Conservation (phyloP, 2,888 invertebrate genomes). For the Trissolcus brochymenae region DNA sequence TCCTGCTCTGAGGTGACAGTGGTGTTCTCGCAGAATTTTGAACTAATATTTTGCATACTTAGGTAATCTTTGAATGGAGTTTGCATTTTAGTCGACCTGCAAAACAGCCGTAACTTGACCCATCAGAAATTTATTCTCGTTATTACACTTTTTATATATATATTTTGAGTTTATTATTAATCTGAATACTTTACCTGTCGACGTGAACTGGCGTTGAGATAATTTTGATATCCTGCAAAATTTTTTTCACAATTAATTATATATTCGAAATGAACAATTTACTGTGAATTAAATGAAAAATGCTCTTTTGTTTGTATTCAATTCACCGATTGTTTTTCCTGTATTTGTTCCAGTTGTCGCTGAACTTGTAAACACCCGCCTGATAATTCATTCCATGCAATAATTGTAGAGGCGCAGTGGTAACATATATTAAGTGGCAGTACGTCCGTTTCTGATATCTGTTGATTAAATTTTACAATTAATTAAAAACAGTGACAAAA, state of each 20-base stretch:
- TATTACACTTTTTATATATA: not conserved
- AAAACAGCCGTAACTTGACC: conserved; percentile 57
- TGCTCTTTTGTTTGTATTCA: not conserved
- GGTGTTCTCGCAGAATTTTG: not conserved
- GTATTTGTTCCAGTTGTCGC: conserved; percentile 63
- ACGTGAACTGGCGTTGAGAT: too few relatives aligned
- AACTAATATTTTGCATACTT: conserved; percentile 61
- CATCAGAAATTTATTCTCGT: too few relatives aligned
- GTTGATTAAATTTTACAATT: conserved; percentile 42
- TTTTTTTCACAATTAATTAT: too few relatives aligned
- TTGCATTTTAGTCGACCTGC: conserved; percentile 69
- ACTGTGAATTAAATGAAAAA: too few relatives aligned
- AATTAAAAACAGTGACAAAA: not conserved
- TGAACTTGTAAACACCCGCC: conserved; percentile 80
- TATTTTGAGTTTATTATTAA: too few relatives aligned
- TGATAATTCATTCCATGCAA: conserved; percentile 82
- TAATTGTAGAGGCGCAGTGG: conserved; percentile 81
- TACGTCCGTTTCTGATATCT: conserved; percentile 78
- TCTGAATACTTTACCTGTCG: too few relatives aligned
- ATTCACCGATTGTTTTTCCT: conserved; percentile 39
- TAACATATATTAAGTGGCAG: conserved; percentile 81
- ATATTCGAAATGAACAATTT: too few relatives aligned
- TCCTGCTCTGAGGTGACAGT: not conserved
- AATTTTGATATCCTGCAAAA: too few relatives aligned
- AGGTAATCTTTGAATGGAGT: conserved; percentile 68